Conservation (phyloP, 2,113 vertebrate species). For the Barbus barbus region DNA sequence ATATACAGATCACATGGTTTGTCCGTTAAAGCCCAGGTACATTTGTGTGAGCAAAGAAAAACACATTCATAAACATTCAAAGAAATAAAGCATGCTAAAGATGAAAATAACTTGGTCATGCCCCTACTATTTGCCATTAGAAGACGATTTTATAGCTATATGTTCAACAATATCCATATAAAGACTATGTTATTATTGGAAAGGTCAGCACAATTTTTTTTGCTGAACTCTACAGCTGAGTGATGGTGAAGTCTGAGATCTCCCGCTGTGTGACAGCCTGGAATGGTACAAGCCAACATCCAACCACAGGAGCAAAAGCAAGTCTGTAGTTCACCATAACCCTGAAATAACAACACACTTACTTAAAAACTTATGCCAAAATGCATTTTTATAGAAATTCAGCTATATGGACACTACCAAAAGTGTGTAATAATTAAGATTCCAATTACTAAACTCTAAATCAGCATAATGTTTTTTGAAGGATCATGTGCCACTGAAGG, state of each 20-base stretch:
- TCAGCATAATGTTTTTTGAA: background rate
- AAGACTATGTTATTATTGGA: background rate
- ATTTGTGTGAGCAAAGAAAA: background rate
- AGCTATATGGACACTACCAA: background rate
- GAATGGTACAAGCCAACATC: constrained; percentile 52
- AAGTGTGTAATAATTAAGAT: background rate
- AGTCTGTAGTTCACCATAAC: constrained; percentile 38
- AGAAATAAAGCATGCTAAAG: too few species aligned
- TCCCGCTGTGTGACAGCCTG: constrained; percentile 38
- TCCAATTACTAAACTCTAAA: background rate
- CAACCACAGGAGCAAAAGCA: constrained; percentile 11
- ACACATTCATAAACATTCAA: background rate
- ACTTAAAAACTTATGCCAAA: background rate
- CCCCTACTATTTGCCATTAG: too few species aligned
- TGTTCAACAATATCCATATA: background rate
- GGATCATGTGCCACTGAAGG: background rate
- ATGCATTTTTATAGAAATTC: background rate
- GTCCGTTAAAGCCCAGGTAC: background rate
- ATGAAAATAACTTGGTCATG: too few species aligned
- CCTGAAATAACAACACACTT: constrained; percentile 17
- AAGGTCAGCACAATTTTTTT: background rate
- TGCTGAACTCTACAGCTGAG: constrained; percentile 19
- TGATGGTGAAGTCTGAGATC: constrained; percentile 41
- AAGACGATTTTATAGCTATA: background rate
- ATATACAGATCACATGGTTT: background rate